Base-by-base conservation (phyloP, 2,888 invertebrate genomes). In the Dicycla oo region DNA sequence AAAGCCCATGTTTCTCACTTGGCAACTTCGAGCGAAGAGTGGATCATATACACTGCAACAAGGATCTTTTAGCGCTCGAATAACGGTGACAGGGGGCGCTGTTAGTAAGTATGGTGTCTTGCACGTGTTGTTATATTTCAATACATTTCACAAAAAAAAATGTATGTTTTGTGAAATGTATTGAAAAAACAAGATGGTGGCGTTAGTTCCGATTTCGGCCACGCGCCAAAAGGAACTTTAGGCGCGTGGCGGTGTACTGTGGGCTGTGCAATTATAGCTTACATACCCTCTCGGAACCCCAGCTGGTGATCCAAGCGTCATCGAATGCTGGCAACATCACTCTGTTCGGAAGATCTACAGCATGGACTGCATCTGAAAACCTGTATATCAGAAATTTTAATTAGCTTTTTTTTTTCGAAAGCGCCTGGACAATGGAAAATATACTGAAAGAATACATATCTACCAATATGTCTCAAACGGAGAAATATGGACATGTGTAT, bases 261-360 rank as follows among this genome's bases (percentile, higher is more conserved):
- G 38, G 38, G 38, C 38, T 51, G 51, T 23, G 23, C 11, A 23
- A 2, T 11, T 57, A 10, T n/a, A n/a, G 58, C 18, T n/a, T 62
- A 62, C 53, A 47, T 81, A 95, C 95, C 80, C 94, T 90, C 13
- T 94, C 92, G 0, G 95, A 76, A 0, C 95, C 95, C 92, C 92
- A 96, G 69, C 95, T 94, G 7, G 93, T 90, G 54, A 96, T 83
- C 95, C 95, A 96, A 0, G 90, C 94, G 69, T 96, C 95, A 3
- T 94, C 92, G 63, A 95, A 96, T 0, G 92, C 74, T 0, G 95
- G 95, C 81, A 89, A 70, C 95, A 95, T 95, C 3, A 83, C 86
- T 2, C 90, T 88, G 64, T 95, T 95, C 0, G 95, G 95, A 0
- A 95, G 84, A 64, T 95, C 95, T 2, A 93, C 91, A 0, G 76